phyloP scores from a whole-genome alignment of 53 echinoderm and acorn worm species.

The Glandiceps talaboti region DNA sequence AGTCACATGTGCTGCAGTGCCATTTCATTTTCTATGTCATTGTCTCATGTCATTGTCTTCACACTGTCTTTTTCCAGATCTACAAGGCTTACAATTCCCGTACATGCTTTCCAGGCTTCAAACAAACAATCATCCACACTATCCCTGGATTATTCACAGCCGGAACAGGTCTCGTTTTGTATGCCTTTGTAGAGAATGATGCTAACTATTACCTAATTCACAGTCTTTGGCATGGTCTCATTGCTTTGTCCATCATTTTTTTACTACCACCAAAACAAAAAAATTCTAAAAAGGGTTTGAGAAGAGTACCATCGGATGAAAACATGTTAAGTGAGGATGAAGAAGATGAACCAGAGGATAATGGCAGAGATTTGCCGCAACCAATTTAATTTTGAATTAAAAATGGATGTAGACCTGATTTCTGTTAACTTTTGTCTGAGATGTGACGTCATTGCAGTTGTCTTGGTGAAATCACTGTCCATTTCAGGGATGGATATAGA shows the following conservation, averaged over 20 bases:
- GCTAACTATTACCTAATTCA: constrained; percentile 48
- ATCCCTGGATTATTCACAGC: neutral
- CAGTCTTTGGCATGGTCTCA: constrained; percentile 80
- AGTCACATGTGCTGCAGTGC: no score
- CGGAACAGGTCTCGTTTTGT: neutral
- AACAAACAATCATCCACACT: neutral
- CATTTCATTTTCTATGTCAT: no score
- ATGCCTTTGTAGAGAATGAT: neutral
- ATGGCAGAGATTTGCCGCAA: neutral
- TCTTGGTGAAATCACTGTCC: no score
- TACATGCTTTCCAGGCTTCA: neutral
- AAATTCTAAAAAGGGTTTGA: constrained; percentile 31
- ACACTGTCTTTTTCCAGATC: neutral
- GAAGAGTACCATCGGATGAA: neutral
- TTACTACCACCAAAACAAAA: constrained; percentile 50
- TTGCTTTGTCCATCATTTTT: constrained; percentile 56
- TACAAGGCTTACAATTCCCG: neutral
- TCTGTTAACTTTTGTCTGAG: no score
- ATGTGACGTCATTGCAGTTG: no score
- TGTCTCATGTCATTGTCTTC: no score
- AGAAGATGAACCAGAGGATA: neutral
- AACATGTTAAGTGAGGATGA: neutral
- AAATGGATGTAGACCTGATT: no score
- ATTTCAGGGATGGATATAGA: no score
- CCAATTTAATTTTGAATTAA: no score